Base-by-base conservation (phyloP, 2,113 vertebrate species). In the Pomatostomus ruficeps region DNA sequence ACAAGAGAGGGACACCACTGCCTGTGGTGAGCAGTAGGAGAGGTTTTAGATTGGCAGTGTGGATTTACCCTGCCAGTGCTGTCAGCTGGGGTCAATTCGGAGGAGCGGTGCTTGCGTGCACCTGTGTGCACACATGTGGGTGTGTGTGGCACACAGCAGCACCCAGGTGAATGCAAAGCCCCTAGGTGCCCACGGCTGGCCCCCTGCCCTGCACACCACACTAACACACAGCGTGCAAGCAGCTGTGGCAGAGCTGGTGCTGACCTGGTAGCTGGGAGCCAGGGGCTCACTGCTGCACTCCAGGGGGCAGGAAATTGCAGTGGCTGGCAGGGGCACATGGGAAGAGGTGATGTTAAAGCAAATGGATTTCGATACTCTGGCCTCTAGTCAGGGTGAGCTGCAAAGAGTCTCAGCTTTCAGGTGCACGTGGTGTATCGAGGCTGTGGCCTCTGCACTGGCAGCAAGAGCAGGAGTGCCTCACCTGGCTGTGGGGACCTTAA, bases 281-380 rank as follows among this genome's bases (percentile, higher is more conserved):
- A 4, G 23, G 11, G 17, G 26, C 58, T 77, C 2, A 0, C 24
- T 59, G 26, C 62, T 1, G 1, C 11, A 11, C 21, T 42, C 28
- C 31, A 59, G 26, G 21, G 22, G 4, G 3, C 1, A 2, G 48
- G 51, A 59, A 51, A 73, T 49, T 31, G 43, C 35, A 54, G 73
- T n/a, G 76, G 35, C 21, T 0, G 0, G 28, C 22, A 4, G 0
- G 0, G 42, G 19, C 22, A 40, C 5, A 2, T 36, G 14, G 72
- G 17, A 62, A 19, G 46, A 48, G 5, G 20, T 6, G 26, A 55
- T 38, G 42, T 51, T 31, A 66, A 33, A 88, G 35, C 26, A 46
- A 57, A 25, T 22, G 16, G 11, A 33, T 35, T 74, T 74, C 10
- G 43, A 43, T 45, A 72, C 35, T 70, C 31, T 63, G 43, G 35